Conservation (phyloP, 2,113 vertebrate genomes). For the Cottus gobio region DNA sequence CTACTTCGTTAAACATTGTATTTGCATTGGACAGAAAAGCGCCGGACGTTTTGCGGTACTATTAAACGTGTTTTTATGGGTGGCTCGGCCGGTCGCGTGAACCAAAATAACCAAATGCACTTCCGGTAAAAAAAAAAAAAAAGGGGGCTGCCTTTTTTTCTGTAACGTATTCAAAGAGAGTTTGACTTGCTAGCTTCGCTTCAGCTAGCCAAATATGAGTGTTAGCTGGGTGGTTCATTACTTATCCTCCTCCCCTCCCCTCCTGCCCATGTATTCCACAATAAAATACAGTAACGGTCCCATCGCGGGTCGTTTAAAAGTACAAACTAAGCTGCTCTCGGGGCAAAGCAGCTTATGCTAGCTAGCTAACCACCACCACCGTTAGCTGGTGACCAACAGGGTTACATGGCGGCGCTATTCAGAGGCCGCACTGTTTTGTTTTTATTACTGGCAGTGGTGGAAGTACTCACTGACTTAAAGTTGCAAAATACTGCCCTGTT, state of each 20-base stretch:
- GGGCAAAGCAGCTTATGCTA: conserved; percentile 32
- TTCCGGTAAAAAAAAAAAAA: conserved; percentile 74
- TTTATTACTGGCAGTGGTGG: background rate
- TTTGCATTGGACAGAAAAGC: conserved; percentile 34
- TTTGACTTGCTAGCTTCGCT: conserved; percentile 71
- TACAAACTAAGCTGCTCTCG: conserved; percentile 21
- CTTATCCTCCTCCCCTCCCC: background rate
- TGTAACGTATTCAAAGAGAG: conserved; percentile 83
- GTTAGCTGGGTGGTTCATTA: conserved; percentile 7
- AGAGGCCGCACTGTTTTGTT: conserved; percentile 52
- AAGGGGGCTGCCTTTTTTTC: conserved; percentile 66
- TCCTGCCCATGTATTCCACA: background rate
- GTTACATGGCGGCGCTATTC: conserved; percentile 63
- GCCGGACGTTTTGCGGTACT: conserved; percentile 3
- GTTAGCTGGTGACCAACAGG: conserved; percentile 31
- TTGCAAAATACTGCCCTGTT: too few species aligned
- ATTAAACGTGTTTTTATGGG: conserved; percentile 41
- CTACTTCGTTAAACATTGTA: conserved; percentile 77
- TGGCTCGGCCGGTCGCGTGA: background rate
- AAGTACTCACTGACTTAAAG: background rate
- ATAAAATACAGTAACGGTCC: background rate
- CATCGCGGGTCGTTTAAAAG: background rate
- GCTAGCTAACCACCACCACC: conserved; percentile 31
- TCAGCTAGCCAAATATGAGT: conserved; percentile 65
- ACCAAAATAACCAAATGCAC: conserved; percentile 63